Conservation (phyloP, 2,113 vertebrate genomes). For the Nerophis ophidion region DNA sequence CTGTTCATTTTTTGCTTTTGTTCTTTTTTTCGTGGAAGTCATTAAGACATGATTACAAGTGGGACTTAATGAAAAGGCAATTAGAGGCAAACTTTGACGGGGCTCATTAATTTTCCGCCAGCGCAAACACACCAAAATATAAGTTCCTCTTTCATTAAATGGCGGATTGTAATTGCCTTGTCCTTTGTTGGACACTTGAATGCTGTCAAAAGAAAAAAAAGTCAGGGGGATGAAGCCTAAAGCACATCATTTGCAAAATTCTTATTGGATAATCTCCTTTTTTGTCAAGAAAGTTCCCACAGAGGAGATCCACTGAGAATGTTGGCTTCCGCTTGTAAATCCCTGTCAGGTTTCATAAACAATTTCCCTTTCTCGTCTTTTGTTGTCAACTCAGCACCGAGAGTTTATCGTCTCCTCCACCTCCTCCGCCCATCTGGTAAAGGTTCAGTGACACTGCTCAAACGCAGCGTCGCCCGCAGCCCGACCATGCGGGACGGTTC, state of each 20-base stretch:
- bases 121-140: constrained; percentile 64
- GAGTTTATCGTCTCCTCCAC: constrained; percentile 46
- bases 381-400: constrained; percentile 58
- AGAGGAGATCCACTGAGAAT: constrained; percentile 36
- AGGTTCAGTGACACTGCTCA: constrained; percentile 50
- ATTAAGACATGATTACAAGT: constrained; percentile 73
- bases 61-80: constrained; percentile 73
- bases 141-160: constrained; percentile 60
- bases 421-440: constrained; percentile 27
- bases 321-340: constrained; percentile 38
- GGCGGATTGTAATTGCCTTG: constrained; percentile 68
- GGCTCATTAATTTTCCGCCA: constrained; percentile 75
- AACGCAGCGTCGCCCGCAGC: constrained; percentile 45
- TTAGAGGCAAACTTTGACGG: constrained; percentile 74
- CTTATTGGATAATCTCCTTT: constrained; percentile 54
- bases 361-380: constrained; percentile 40
- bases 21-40: constrained; percentile 51
- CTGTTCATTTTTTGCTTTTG: constrained; percentile 39
- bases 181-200: constrained; percentile 71
- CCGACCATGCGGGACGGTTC: constrained; percentile 34
- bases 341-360: constrained; percentile 45
- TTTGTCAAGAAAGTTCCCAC: constrained; percentile 53
- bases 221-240: constrained; percentile 54
- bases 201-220: constrained; percentile 63
- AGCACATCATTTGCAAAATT: constrained; percentile 60